Conservation (phyloP, 2,113 vertebrate species). For the Thunnus maccoyii region DNA sequence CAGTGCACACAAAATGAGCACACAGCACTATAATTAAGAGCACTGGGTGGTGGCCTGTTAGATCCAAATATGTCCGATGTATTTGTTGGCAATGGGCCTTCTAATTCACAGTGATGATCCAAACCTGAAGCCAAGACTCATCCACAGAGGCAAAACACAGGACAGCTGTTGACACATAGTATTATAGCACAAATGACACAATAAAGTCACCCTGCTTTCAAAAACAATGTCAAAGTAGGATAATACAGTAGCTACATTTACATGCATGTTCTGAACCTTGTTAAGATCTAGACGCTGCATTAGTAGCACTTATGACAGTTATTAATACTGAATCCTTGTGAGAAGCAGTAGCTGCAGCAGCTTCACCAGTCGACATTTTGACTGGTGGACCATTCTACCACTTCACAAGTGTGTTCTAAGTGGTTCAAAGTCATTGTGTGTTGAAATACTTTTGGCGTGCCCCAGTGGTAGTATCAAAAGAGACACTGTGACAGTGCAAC, state of each 20-base stretch:
- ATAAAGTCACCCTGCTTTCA: neutral
- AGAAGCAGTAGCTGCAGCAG: neutral
- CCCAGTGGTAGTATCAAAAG: too few species aligned
- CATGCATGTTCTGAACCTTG: too few species aligned
- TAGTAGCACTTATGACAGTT: conserved; percentile 3
- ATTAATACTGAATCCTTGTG: neutral
- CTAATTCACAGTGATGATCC: conserved; percentile 11
- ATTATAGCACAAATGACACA: neutral
- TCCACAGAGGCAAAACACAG: neutral
- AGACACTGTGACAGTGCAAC: neutral
- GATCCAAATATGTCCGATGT: neutral
- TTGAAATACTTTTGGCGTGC: too few species aligned
- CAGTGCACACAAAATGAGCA: neutral
- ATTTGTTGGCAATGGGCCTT: neutral
- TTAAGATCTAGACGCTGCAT: too few species aligned
- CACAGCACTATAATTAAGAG: neutral
- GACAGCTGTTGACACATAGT: neutral
- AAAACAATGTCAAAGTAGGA: too few species aligned
- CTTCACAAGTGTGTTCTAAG: neutral
- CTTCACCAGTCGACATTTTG: neutral
- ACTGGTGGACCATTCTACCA: neutral
- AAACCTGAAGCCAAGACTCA: neutral
- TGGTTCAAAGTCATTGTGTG: too few species aligned
- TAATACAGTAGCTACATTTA: too few species aligned
- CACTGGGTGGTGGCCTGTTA: neutral